Base-by-base conservation (phyloP, 2,797 vertebrate genomes). In the Mormyrus proboscirostris region DNA sequence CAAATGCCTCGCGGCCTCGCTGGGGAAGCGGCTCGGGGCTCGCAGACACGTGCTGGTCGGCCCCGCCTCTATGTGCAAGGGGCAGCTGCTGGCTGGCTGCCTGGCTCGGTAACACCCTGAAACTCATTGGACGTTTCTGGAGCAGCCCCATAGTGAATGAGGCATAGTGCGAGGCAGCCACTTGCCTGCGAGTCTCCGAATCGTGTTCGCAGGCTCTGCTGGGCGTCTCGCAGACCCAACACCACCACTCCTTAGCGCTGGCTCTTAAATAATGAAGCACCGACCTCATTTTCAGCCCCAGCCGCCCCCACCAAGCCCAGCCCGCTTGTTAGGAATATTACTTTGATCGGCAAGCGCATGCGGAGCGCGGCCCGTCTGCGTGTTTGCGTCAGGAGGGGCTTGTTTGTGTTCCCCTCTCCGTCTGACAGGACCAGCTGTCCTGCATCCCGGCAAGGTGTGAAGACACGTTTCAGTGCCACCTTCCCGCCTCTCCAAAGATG, bases 101-200 rank as follows among this genome's bases (percentile, higher is more conserved):
- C 93, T 92, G 89, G 92, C 91, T 90, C 92, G 92, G 92, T 89
- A 88, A 93, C 93, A 92, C 91, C 12, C 88, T 92, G 91, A 88
- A 94, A 93, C 94, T 95, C 93, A 95, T 94, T 94, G 93, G 92
- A 92, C 92, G 93, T 92, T 95, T 95, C 94, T 92, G 92, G 91
- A 93, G 90, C 91, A 88, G 92, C 94, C 92, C 90, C 90, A 89
- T 93, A 92, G 93, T 90, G 93, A 92, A 91, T 90, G 89, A 93
- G 92, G 92, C 93, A 94, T 94, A 94, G 94, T 94, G 93, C 93
- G 93, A 94, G 91, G 89, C 47, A 7, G 12, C 8, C 92, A 10
- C 53, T 44, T 51, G 50, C 3, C 44, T 79, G 12, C 19, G 7
- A 49, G 29, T 85, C n/a, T 89, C 86, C 10, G 57, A 41, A 29